These are phyloP conservation scores for Aporrectodea caliginosa DNA, from an alignment of 1,140 invertebrate genomes.

Conservation along the genomic window DNA sequence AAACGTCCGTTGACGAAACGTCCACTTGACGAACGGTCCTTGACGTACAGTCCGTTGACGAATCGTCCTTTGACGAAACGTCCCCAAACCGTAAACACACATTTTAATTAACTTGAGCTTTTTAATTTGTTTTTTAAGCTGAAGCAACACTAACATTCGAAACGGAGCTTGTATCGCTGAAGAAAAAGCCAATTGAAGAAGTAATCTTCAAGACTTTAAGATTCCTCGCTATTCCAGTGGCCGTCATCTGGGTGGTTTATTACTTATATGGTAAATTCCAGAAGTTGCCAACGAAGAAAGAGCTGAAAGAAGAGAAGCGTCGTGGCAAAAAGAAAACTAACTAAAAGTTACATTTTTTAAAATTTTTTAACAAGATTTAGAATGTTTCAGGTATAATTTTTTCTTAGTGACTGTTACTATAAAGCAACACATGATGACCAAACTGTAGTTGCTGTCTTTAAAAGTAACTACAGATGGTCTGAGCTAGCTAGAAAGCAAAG, in stretches of 20 bases:
- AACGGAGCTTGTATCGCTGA: conserved; percentile 33
- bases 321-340: neutral
- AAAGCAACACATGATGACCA: too few relatives aligned
- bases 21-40: too few relatives aligned
- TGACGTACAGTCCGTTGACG: neutral
- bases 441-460: too few relatives aligned
- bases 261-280: conserved; percentile 34
- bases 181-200: conserved; percentile 31
- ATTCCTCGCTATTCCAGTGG: conserved; percentile 29
- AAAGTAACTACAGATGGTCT: too few relatives aligned
- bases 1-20: too few relatives aligned
- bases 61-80: too few relatives aligned
- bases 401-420: too few relatives aligned
- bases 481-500: too few relatives aligned
- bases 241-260: conserved; percentile 27
- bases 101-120: neutral
- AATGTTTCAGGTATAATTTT: too few relatives aligned
- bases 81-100: neutral
- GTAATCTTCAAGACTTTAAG: conserved; percentile 17
- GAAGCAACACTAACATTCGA: conserved; percentile 35
- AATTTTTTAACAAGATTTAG: too few relatives aligned
- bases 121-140: conserved; percentile 23
- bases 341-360: too few relatives aligned
- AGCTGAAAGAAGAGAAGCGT: conserved; percentile 30
- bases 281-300: conserved; percentile 20